Percentiles rank a stretch among this genome's conserved stretches.
phyloP scores from a whole-genome alignment of 2,888 invertebrate species.

The Hedya salicella region DNA sequence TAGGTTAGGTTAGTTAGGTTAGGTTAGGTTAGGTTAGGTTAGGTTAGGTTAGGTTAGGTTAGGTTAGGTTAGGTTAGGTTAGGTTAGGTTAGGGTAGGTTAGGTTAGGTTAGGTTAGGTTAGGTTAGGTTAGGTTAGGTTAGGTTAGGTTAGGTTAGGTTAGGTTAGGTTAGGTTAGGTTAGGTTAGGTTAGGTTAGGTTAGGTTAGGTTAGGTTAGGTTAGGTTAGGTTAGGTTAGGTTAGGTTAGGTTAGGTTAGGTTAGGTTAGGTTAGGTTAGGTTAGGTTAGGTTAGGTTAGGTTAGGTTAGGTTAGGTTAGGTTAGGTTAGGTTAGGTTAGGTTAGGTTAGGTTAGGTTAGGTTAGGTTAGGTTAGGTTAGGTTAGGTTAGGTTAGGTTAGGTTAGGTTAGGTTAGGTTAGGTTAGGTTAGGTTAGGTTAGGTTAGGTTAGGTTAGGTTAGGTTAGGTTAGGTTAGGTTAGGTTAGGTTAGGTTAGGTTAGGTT shows the following conservation, averaged over 20 bases:
- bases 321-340: conserved; percentile 50
- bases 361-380: conserved; percentile 46
- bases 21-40: background rate
- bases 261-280: conserved; percentile 32
- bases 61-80: too few species aligned
- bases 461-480: too few species aligned
- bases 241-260: conserved; percentile 11
- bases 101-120: too few species aligned
- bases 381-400: conserved; percentile 46
- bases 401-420: conserved; percentile 45
- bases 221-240: conserved; percentile 4
- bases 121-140: conserved; percentile 11
- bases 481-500: too few species aligned
- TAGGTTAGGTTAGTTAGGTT: background rate
- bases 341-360: conserved; percentile 46
- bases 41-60: background rate
- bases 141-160: conserved; percentile 6
- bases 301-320: conserved; percentile 49
- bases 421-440: conserved; percentile 46
- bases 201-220: conserved; percentile 6
- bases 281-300: conserved; percentile 45
- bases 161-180: conserved; percentile 6
- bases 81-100: too few species aligned
- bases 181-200: conserved; percentile 9
- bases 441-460: conserved; percentile 47